A percentile compares a stretch with the other conserved stretches of the same genome.
Conservation (phyloP, 2,113 vertebrate species). For the Podiceps cristatus region DNA sequence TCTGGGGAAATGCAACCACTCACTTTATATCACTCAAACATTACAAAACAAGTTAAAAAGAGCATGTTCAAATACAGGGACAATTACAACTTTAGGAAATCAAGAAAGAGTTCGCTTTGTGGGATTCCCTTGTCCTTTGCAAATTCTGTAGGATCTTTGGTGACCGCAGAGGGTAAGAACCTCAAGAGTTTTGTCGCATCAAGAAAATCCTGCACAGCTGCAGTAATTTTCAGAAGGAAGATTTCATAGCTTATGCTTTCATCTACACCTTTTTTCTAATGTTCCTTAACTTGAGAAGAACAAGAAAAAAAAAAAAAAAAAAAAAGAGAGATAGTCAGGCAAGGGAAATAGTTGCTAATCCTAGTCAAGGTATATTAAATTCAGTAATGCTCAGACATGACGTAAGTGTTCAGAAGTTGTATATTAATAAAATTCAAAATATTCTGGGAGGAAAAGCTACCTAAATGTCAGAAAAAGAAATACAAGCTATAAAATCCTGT, state of each 20-base stretch:
- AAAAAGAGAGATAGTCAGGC: not conserved
- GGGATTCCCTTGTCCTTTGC: not conserved
- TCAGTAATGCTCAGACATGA: not conserved
- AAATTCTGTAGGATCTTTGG: not conserved
- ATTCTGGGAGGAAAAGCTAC: not conserved
- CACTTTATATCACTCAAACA: not conserved
- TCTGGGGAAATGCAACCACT: not conserved
- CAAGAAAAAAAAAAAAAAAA: not conserved
- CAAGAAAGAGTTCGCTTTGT: not conserved
- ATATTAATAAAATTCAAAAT: slow-evolving; percentile 39
- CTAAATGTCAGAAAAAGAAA: slow-evolving; percentile 17
- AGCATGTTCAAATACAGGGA: not conserved
- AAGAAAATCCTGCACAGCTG: not conserved
- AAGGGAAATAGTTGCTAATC: slow-evolving; percentile 10
- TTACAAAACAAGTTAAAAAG: not conserved
- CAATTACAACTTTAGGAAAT: not conserved
- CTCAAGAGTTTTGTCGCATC: not conserved
- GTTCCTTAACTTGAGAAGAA: not conserved
- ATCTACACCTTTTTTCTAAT: slow-evolving; percentile 6
- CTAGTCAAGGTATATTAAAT: slow-evolving; percentile 12
- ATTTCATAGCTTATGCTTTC: slow-evolving; percentile 7
- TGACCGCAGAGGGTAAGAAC: not conserved
- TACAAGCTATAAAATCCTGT: slow-evolving; percentile 22
- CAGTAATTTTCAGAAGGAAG: not conserved
- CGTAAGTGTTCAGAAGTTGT: not conserved